Conservation (phyloP, 37 sponge, comb jelly and placozoan species). For the Ephydatia muelleri region DNA sequence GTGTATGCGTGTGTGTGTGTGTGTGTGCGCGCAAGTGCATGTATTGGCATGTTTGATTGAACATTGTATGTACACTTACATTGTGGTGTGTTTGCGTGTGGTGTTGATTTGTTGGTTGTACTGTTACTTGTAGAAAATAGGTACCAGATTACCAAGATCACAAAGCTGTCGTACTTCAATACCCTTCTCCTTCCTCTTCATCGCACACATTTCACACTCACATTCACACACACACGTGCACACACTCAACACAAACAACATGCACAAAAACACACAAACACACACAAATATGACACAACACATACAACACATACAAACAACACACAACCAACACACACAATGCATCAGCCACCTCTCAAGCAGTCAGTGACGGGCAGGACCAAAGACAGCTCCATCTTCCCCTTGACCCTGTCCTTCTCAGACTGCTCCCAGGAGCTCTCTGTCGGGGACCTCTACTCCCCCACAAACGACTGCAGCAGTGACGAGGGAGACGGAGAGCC, state of each 20-base stretch:
- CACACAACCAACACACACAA: not conserved
- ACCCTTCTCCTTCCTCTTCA: too few species aligned
- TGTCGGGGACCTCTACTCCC: conserved; percentile 52
- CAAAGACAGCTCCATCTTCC: conserved; percentile 64
- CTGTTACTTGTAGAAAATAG: too few species aligned
- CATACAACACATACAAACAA: not conserved
- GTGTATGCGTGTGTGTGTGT: too few species aligned
- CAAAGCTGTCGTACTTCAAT: not conserved
- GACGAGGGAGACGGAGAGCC: not conserved
- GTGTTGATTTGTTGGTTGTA: too few species aligned
- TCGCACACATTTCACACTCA: not conserved
- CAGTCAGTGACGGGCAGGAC: conserved; percentile 75
- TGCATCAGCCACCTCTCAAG: conserved; percentile 11
- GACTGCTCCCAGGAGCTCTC: conserved; percentile 54
- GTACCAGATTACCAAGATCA: too few species aligned
- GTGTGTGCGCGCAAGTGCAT: too few species aligned
- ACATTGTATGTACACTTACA: too few species aligned
- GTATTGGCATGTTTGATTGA: too few species aligned
- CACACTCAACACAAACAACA: too few species aligned
- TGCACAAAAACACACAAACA: not conserved
- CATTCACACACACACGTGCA: not conserved
- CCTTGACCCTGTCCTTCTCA: conserved; percentile 70
- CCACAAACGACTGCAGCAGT: not conserved
- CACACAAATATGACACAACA: not conserved
- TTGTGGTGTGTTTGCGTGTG: too few species aligned